phyloP scores from a whole-genome alignment of 2,797 vertebrate species.

The Typhlichthys eigenmanni region DNA sequence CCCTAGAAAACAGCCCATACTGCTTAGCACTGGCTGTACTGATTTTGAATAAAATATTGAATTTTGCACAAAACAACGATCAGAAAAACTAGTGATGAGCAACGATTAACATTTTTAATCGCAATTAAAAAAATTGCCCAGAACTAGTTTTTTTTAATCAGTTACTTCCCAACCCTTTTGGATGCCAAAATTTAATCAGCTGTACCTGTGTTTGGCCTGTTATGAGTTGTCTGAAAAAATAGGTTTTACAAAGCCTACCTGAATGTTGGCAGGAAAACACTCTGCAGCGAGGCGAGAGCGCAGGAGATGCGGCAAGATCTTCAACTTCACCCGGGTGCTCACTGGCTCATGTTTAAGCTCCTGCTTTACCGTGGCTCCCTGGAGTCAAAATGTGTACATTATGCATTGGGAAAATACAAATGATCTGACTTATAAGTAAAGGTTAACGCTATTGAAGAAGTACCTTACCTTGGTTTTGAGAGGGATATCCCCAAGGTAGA shows the following conservation, averaged over 20 bases:
- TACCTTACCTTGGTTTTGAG: conserved; percentile 92
- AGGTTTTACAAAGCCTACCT: conserved; percentile 73
- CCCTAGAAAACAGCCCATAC: no score
- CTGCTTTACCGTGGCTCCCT: conserved; percentile 90
- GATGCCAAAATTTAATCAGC: no score
- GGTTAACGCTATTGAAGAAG: not conserved
- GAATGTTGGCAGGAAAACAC: conserved; percentile 95
- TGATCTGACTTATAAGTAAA: not conserved
- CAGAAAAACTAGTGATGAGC: no score
- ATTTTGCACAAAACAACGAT: no score
- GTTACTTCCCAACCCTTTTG: no score
- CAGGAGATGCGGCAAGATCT: conserved; percentile 95
- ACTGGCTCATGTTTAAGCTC: conserved; percentile 96
- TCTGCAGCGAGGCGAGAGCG: conserved; percentile 94
- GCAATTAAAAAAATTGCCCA: no score
- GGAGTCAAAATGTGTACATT: not conserved
- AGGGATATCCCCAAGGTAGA: conserved; percentile 97
- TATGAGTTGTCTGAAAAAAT: no score
- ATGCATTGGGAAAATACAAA: not conserved
- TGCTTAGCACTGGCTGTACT: no score
- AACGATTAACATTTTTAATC: no score
- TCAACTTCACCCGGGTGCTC: conserved; percentile 96
- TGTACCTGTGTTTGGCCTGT: no score
- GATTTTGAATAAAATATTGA: no score
- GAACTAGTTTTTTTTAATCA: no score